These are phyloP conservation scores for Hirundichthys speculiger DNA, from an alignment of 2,113 vertebrate species.

Conservation along the genomic window DNA sequence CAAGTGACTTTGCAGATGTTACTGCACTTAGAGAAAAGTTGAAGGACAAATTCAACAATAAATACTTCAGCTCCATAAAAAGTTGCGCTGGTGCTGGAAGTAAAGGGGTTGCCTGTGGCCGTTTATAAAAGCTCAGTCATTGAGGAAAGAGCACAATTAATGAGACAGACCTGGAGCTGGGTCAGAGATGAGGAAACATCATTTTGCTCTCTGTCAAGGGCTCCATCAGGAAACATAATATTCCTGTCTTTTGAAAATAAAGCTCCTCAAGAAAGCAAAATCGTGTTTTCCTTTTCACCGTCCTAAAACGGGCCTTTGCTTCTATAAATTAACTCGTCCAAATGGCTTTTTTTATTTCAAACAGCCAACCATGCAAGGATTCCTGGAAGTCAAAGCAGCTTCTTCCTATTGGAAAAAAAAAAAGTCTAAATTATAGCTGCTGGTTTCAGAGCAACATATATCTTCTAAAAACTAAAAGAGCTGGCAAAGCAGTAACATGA, in stretches of 20 bases:
- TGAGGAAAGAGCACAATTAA: conserved; percentile 50
- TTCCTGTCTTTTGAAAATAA: conserved; percentile 40
- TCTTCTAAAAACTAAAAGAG: conserved; percentile 27
- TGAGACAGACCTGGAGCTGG: conserved; percentile 53
- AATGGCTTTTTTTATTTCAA: conserved; percentile 59
- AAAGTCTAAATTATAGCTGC: conserved; percentile 18
- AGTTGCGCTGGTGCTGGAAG: neutral
- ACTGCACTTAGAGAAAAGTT: too few relatives aligned
- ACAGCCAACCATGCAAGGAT: conserved; percentile 37
- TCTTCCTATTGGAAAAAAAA: conserved; percentile 42
- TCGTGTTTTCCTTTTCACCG: conserved; percentile 49
- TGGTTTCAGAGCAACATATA: conserved; percentile 23
- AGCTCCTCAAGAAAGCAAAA: conserved; percentile 54
- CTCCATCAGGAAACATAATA: conserved; percentile 53
- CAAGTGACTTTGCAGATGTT: neutral
- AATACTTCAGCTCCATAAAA: neutral
- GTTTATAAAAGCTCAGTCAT: conserved; percentile 42
- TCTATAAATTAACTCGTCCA: conserved; percentile 59
- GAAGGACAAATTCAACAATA: neutral
- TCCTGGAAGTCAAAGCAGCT: conserved; percentile 40
- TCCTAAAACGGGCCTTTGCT: conserved; percentile 38
- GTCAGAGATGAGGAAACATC: conserved; percentile 57
- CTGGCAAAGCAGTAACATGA: conserved; percentile 24
- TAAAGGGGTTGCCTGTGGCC: conserved; percentile 13
- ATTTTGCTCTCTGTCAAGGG: conserved; percentile 50